Percentiles rank a stretch among this genome's conserved stretches.
These are phyloP conservation scores for Drosophila demipolita DNA, from an alignment of 2,888 invertebrate species.

Conservation along the genomic window DNA sequence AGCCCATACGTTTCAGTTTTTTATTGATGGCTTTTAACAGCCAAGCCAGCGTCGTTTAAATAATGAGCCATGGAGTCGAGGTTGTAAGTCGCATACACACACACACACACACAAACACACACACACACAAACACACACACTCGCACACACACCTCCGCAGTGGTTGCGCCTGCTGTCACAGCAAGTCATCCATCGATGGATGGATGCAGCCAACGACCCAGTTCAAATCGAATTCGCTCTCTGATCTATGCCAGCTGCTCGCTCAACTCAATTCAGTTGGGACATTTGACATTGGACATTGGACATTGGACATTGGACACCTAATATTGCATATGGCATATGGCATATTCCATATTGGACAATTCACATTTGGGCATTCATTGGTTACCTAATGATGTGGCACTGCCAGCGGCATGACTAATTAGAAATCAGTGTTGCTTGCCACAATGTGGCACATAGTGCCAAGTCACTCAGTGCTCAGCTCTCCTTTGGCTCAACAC, in stretches of 20 bases:
- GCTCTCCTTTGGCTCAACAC: background rate
- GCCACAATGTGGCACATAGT: slow-evolving; percentile 56
- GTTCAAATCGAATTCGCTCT: slow-evolving; percentile 29
- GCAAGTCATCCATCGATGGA: slow-evolving; percentile 60
- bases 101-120: slow-evolving; percentile 43
- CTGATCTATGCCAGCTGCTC: slow-evolving; percentile 57
- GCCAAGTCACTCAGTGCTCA: slow-evolving; percentile 54
- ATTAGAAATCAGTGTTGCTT: slow-evolving; percentile 53
- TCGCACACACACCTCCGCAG: slow-evolving; percentile 66
- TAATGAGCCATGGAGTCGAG: slow-evolving; percentile 75
- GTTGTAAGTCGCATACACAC: slow-evolving; percentile 47
- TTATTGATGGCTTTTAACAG: slow-evolving; percentile 81
- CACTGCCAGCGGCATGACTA: slow-evolving; percentile 73
- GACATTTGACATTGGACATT: slow-evolving; percentile 44
- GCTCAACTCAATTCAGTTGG: slow-evolving; percentile 31
- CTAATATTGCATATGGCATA: slow-evolving; percentile 1
- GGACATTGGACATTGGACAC: slow-evolving; percentile 39
- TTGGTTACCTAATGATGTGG: slow-evolving; percentile 70
- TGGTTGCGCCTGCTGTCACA: slow-evolving; percentile 56
- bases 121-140: slow-evolving; percentile 7
- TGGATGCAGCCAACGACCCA: slow-evolving; percentile 41
- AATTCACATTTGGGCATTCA: slow-evolving; percentile 32
- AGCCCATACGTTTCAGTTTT: slow-evolving; percentile 56
- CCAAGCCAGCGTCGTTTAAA: slow-evolving; percentile 78
- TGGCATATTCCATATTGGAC: slow-evolving; percentile 39